Base-by-base conservation (phyloP, 2,888 invertebrate species). In the Halictus quadricinctus region DNA sequence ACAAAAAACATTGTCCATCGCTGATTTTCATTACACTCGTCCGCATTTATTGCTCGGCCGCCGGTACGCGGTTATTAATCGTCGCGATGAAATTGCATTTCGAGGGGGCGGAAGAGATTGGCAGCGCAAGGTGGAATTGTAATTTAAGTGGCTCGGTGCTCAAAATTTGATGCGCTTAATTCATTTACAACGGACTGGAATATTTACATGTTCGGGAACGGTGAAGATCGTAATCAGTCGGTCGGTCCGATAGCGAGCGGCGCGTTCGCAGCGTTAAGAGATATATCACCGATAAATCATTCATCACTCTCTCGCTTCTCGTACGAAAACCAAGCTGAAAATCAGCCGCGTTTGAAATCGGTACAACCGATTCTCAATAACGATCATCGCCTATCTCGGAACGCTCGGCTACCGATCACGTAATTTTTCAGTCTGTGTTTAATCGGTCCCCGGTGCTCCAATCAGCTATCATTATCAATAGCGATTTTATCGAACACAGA, bases 401-500 rank as follows among this genome's bases (percentile, higher is more conserved):
- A n/a, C 10, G 25, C n/a, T 36, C 29, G 46, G 8, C 2, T 70
- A n/a, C 4, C 25, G 15, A 41, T 48, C 29, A 4, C 13, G 21
- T 48, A 25, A 10, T 70, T 73, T 43, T 77, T 25, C 43, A 12
- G 60, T 25, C 36, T 36, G 43, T 10, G 13, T 70, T 18, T n/a
- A 41, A 29, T 58, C 12, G 2, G 29, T 5, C 13, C 15, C 50
- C 66, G 58, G 12, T 10, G 41, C 58, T 41, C 43, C 46, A 8
- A 29, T 10, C 41, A 13, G n/a, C 13, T 25, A 13, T 25, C 54
- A 76, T 76, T 79, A 83, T 85, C 80, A 64, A 60, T 13, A 43
- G 73, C 48, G 70, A 1, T 41, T 77, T 85, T 84, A 85, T 85
- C 77, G 60, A 72, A 76, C 46, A 73, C 43, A 25, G 79, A 85